A percentile compares a stretch with the other conserved stretches of the same genome.
phyloP scores from a whole-genome alignment of 2,797 vertebrate genomes.

The Sebastolobus alascanus region DNA sequence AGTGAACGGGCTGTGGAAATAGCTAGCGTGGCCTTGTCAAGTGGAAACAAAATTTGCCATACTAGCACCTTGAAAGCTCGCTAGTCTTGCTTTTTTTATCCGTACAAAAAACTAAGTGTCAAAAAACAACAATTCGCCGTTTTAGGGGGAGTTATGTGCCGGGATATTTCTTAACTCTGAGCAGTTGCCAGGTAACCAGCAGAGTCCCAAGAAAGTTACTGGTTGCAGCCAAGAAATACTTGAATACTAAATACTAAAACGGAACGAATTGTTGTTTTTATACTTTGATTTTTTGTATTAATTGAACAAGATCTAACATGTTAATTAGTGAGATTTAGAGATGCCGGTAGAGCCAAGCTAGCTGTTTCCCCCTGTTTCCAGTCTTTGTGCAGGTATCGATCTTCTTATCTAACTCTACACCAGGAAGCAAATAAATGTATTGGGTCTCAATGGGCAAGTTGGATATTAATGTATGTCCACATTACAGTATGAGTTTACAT shows the following conservation, averaged over 20 bases:
- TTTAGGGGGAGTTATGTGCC: neutral
- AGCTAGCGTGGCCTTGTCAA: neutral
- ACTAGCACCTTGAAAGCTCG: neutral
- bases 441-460: neutral
- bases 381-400: neutral
- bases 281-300: neutral
- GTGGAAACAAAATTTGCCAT: neutral
- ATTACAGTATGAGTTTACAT: conserved; percentile 2
- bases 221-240: neutral
- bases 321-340: too few species aligned
- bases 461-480: neutral
- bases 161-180: neutral
- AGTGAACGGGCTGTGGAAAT: neutral
- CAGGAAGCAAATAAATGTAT: neutral
- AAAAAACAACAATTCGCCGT: neutral
- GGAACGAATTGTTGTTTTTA: neutral
- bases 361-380: neutral
- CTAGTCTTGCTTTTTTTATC: neutral
- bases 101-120: neutral
- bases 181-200: neutral
- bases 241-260: neutral
- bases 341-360: neutral
- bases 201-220: too few species aligned
- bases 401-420: neutral
- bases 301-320: too few species aligned